Conservation (phyloP, 2,797 vertebrate species). For the Bovichtus diacanthus region DNA sequence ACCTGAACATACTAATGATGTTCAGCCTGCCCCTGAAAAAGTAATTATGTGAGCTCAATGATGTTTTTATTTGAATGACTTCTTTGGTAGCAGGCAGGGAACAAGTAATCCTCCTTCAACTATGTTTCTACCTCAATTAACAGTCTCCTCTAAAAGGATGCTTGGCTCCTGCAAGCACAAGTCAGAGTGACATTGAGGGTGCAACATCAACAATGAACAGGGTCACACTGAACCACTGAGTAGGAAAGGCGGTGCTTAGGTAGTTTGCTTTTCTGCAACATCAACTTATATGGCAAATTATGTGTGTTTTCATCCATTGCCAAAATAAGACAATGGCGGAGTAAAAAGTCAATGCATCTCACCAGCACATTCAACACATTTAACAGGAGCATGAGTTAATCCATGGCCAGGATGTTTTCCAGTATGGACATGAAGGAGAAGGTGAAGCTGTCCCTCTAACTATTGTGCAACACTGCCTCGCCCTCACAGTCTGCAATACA, state of each 20-base stretch:
- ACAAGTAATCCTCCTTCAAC: conserved; percentile 76
- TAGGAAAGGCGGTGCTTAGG: conserved; percentile 39
- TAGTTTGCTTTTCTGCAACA: conserved; percentile 30
- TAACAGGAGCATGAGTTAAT: background rate
- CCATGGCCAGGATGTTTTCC: background rate
- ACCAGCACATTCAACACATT: background rate
- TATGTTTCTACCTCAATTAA: conserved; percentile 72
- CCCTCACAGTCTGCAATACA: too few relatives aligned
- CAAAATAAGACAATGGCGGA: background rate
- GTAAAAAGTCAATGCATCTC: background rate
- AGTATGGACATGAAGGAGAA: background rate
- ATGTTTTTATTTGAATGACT: conserved; percentile 73
- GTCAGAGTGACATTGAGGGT: conserved; percentile 77
- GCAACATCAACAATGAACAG: conserved; percentile 64
- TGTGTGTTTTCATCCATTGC: conserved; percentile 18
- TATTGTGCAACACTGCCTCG: too few relatives aligned
- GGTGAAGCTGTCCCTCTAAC: background rate
- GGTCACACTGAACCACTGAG: conserved; percentile 74
- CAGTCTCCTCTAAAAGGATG: conserved; percentile 68
- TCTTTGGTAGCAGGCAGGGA: conserved; percentile 67
- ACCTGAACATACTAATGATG: conserved; percentile 46
- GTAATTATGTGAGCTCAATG: conserved; percentile 65
- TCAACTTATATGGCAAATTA: conserved; percentile 48
- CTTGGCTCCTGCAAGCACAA: conserved; percentile 67
- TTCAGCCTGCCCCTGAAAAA: conserved; percentile 48